Evolutionary conservation across 2,113 vertebrate species (phyloP).

Genomic region (Anthoscopus minutus): DNA sequence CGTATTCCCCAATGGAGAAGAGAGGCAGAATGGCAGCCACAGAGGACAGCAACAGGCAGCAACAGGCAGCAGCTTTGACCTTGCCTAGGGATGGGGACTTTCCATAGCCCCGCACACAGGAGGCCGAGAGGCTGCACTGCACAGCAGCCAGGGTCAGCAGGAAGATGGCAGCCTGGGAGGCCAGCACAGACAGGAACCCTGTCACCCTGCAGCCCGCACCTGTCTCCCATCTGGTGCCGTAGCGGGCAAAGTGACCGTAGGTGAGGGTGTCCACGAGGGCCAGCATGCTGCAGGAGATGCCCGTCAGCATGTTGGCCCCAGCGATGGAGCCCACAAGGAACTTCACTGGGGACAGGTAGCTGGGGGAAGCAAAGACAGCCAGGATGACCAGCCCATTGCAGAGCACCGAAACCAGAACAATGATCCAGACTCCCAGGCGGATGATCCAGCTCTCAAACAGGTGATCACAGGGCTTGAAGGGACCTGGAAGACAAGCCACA

Average conservation of each 20-base stretch:
- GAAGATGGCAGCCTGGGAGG: slow-evolving; percentile 85
- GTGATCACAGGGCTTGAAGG: slow-evolving; percentile 91
- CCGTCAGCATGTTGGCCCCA: slow-evolving; percentile 83
- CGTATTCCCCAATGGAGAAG: slow-evolving; percentile 83
- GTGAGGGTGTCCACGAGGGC: slow-evolving; percentile 84
- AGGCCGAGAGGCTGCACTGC: slow-evolving; percentile 84
- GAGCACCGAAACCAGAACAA: slow-evolving; percentile 79
- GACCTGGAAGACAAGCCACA: slow-evolving; percentile 73
- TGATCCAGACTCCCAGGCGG: slow-evolving; percentile 87
- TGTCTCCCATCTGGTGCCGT: slow-evolving; percentile 85
- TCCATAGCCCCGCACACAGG: slow-evolving; percentile 75
- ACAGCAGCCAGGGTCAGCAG: slow-evolving; percentile 84
- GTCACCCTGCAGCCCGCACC: slow-evolving; percentile 83
- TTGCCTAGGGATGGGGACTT: slow-evolving; percentile 77
- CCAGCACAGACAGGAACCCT: slow-evolving; percentile 88
- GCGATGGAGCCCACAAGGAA: slow-evolving; percentile 88
- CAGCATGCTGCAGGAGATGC: slow-evolving; percentile 83
- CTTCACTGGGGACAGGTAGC: slow-evolving; percentile 82
- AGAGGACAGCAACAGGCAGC: slow-evolving; percentile 81
- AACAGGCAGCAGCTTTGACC: slow-evolving; percentile 76
- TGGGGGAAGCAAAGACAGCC: slow-evolving; percentile 78
- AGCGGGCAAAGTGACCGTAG: slow-evolving; percentile 80
- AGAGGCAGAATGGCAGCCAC: slow-evolving; percentile 80
- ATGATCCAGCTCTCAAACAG: slow-evolving; percentile 92
- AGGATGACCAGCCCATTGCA: slow-evolving; percentile 84